Evolutionary conservation across 2,888 invertebrate species (phyloP).

Genomic region (Cheilosia impressa): DNA sequence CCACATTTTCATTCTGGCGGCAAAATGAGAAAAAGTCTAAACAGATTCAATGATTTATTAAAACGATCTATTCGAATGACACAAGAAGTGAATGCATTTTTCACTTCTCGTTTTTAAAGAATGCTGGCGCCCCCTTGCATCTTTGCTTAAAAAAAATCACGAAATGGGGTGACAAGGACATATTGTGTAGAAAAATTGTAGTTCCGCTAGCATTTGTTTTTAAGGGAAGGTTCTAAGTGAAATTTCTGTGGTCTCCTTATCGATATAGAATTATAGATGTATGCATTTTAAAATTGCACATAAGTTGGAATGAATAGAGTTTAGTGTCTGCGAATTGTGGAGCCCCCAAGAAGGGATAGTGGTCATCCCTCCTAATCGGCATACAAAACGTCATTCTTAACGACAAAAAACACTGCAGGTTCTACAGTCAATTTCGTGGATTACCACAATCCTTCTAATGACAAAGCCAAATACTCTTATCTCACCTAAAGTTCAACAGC

Average conservation of each 20-base stretch:
- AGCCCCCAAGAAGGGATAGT: no score
- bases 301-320: slow-evolving; percentile 19
- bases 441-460: no score
- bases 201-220: slow-evolving; percentile 36
- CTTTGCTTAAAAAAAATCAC: not conserved
- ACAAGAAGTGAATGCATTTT: slow-evolving; percentile 54
- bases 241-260: slow-evolving; percentile 27
- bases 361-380: no score
- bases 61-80: slow-evolving; percentile 60
- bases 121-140: slow-evolving; percentile 3
- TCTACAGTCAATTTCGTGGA: no score
- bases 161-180: slow-evolving; percentile 44
- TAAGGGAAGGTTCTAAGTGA: slow-evolving; percentile 58
- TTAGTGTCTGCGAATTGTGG: slow-evolving; percentile 21
- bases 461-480: no score
- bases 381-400: no score
- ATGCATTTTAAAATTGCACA: slow-evolving; percentile 33
- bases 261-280: slow-evolving; percentile 5
- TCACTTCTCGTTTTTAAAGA: slow-evolving; percentile 34
- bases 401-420: no score
- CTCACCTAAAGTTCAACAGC: no score
- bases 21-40: slow-evolving; percentile 29
- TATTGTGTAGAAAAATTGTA: slow-evolving; percentile 29
- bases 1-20: slow-evolving; percentile 7
- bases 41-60: slow-evolving; percentile 53